Conservation (phyloP, 2,888 invertebrate genomes). For the Microchrysa polita region DNA sequence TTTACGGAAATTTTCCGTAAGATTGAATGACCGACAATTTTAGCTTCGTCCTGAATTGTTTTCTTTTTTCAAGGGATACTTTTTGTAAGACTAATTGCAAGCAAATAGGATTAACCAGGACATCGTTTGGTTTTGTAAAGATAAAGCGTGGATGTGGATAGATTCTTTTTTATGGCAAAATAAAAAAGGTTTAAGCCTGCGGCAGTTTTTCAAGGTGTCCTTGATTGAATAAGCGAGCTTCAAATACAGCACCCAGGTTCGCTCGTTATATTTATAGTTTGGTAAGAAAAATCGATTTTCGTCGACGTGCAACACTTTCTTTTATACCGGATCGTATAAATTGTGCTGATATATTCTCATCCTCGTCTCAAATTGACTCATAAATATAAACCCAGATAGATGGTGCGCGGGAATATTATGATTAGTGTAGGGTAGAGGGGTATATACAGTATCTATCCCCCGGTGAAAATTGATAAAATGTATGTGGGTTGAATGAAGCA, state of each 20-base stretch:
- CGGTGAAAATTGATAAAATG: too few species aligned
- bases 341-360: not conserved
- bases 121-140: not conserved
- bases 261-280: too few species aligned
- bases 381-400: not conserved
- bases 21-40: not conserved
- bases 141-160: not conserved
- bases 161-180: not conserved
- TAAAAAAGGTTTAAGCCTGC: not conserved
- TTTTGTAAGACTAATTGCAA: slow-evolving; percentile 33
- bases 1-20: not conserved
- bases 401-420: not conserved
- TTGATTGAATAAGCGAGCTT: not conserved
- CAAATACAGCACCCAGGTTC: not conserved
- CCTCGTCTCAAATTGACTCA: not conserved
- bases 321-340: too few species aligned
- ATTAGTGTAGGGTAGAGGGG: too few species aligned
- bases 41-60: not conserved
- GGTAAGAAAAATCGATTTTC: slow-evolving; percentile 31
- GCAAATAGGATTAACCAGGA: slow-evolving; percentile 37
- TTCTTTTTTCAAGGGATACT: not conserved
- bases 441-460: not conserved
- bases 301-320: too few species aligned
- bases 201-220: not conserved
- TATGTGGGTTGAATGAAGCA: not conserved